A percentile compares a stretch with the other conserved stretches of the same genome.
phyloP scores from a whole-genome alignment of 2,888 invertebrate genomes.

The Malachius bipustulatus region DNA sequence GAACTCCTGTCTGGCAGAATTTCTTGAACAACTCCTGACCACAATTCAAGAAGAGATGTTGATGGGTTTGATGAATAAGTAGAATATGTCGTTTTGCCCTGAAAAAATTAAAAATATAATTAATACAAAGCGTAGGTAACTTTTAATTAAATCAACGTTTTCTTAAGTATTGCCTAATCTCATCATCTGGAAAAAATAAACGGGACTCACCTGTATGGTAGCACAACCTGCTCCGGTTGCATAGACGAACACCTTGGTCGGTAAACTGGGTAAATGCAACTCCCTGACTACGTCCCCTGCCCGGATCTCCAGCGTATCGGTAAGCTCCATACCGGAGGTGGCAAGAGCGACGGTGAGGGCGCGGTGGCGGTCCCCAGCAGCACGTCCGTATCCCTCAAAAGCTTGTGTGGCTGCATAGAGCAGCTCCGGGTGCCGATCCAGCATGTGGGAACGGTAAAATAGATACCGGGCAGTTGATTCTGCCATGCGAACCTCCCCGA shows the following conservation, averaged over 20 bases:
- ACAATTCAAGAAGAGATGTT: slow-evolving; percentile 47
- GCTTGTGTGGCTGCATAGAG: slow-evolving; percentile 50
- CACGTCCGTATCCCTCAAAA: slow-evolving; percentile 45
- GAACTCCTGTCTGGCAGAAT: slow-evolving; percentile 50
- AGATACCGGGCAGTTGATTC: slow-evolving; percentile 52
- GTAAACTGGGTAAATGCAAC: slow-evolving; percentile 49
- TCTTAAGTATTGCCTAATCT: not conserved
- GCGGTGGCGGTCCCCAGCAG: slow-evolving; percentile 49
- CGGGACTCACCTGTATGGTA: slow-evolving; percentile 46
- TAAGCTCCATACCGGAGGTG: slow-evolving; percentile 59
- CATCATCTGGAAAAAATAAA: not conserved
- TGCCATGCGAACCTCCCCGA: slow-evolving; percentile 49
- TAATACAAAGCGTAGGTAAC: not conserved
- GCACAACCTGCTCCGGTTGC: slow-evolving; percentile 59
- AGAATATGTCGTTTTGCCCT: slow-evolving; percentile 52
- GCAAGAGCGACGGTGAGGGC: slow-evolving; percentile 54
- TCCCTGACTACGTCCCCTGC: slow-evolving; percentile 42
- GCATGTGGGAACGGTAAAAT: slow-evolving; percentile 52
- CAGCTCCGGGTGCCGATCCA: slow-evolving; percentile 49
- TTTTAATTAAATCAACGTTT: not conserved
- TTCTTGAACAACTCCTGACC: slow-evolving; percentile 51
- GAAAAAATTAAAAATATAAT: slow-evolving; percentile 16
- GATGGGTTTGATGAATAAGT: slow-evolving; percentile 47
- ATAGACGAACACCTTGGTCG: slow-evolving; percentile 58
- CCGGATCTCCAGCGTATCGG: slow-evolving; percentile 50